Base-by-base conservation (phyloP, 2,797 vertebrate genomes). In the Sebastes oblongus region DNA sequence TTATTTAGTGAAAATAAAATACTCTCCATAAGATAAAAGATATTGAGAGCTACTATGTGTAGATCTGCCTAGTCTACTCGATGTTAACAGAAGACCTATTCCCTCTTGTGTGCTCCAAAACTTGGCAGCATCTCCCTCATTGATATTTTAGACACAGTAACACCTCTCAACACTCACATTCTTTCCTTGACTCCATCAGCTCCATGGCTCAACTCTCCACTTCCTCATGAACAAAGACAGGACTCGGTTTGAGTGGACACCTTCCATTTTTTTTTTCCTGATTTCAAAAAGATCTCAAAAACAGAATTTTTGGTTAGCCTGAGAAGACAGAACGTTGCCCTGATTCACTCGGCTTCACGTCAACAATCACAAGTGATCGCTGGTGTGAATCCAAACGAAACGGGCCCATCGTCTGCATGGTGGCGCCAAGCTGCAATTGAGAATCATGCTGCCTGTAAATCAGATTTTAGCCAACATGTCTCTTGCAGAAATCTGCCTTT, bases 101-200 rank as follows among this genome's bases (percentile, higher is more conserved):
- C 69, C 77, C 88, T 79, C 77, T 76, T 55, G 77, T 85, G 88
- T 86, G 70, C 83, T 81, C 74, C 75, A 84, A 83, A 90, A 92
- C 87, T 90, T 92, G 92, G 90, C 93, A 89, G 88, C 70, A 78
- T 90, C 66, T 81, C 82, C 86, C 93, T 95, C 92, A 94, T 93
- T 94, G 92, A 93, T 91, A 95, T 94, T 94, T 94, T 92, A 91
- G 92, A 94, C 93, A 92, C 92, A 93, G 92, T 84, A 62, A 89
- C 93, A 91, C 91, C 89, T 91, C 91, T 93, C 88, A 88, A 84
- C 71, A 82, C 88, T 90, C 90, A 91, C 91, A 93, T 94, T 93
- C 92, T 93, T 94, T 91, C 83, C 84, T 92, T 85, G 92, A 88
- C 90, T 94, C 89, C 90, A 84, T 92, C 89, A 67, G 91, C 89